Evolutionary conservation across 2,113 vertebrate genomes (phyloP), one percentile per base, ranked within the genome.

Genomic region (Heptranchias perlo): DNA sequence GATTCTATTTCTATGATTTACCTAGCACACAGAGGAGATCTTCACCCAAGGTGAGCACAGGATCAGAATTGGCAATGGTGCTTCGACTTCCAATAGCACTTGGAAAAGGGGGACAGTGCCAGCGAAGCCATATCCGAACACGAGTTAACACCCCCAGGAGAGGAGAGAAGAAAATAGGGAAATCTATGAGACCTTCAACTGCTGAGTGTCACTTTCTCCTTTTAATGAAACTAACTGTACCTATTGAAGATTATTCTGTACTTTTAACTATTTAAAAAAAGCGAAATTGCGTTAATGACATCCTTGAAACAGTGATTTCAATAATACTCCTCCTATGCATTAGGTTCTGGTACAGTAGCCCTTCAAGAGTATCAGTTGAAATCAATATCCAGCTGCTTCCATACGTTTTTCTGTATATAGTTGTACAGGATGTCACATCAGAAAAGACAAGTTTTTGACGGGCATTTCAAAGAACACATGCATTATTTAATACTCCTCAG

Each of bases 401-500:
- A 82, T 21, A 82, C 39, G 1, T 61, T 92, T 58, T 62, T n/a
- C 47, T 23, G 16, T n/a, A 11, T n/a, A 8, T 62, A 58, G 52
- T 61, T n/a, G 54, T 92, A 61, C 54, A 58, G 28, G 52, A 61
- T 92, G 28, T 58, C 35, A 58, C 89, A 62, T 92, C 54, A 61
- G 31, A 92, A 39, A 92, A 47, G 89, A 92, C 52, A 92, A 16
- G 89, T 58, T 62, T 61, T 62, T 92, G 89, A 92, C 31, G 54
- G 58, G 54, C 58, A 62, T 47, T 58, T 92, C 89, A 92, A 92
- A 92, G 58, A 31, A 47, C 52, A n/a, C 54, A 92, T 92, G 31
- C 89, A 92, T 61, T 92, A 62, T 92, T 92, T n/a, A 92, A 39
- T 62, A 35, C 52, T 92, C 35, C 89, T 92, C 89, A 92, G 28